Evolutionary conservation across 2,113 vertebrate genomes (phyloP), one percentile per base, ranked within the genome.

Genomic region (Echinops telfairi): DNA sequence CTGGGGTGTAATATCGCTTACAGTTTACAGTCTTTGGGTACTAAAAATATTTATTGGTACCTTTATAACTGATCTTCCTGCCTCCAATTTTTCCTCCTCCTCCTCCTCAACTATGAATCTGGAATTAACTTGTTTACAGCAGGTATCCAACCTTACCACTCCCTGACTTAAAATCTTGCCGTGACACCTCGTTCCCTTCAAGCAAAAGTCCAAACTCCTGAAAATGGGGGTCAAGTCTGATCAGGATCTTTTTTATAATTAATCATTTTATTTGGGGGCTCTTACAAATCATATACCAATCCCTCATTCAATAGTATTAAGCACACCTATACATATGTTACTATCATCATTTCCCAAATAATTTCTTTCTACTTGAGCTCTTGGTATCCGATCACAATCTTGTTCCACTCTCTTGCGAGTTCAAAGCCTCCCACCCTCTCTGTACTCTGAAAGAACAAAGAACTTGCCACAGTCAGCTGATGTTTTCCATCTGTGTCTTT

Each of bases 1-100:
- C 19, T 62, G 60, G 20, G 47, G 23, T 66, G 22, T 29, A 66
- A 66, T 25, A 25, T 29, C 10, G 9, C 9, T 94, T 66, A 90
- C 31, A 80, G 57, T 83, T 95, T 81, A 71, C 3, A 83, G 57
- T 64, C 47, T 95, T 89, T 66, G 29, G 29, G 29, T 71, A 78
- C 33, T 85, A 91, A 91, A 93, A 83, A 73, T 68, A 86, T 38
- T 90, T 40, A 36, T n/a, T 91, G 60, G 31, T 78, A 75, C 68
- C 22, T 78, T 90, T 89, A 57, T 71, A 88, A 79, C 31, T 75
- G n/a, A 38, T 83, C 57, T 82, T 25, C 83, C 60, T 81, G n/a
- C 58, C 43, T 95, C 82, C 25, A 70, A 76, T 68, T 33, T 92
- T 29, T 86, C 33, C 36, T 86, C 6, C n/a, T 82, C 60, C 17